Conservation (phyloP, 2,797 vertebrate genomes). For the Coranthus polyacanthus region DNA sequence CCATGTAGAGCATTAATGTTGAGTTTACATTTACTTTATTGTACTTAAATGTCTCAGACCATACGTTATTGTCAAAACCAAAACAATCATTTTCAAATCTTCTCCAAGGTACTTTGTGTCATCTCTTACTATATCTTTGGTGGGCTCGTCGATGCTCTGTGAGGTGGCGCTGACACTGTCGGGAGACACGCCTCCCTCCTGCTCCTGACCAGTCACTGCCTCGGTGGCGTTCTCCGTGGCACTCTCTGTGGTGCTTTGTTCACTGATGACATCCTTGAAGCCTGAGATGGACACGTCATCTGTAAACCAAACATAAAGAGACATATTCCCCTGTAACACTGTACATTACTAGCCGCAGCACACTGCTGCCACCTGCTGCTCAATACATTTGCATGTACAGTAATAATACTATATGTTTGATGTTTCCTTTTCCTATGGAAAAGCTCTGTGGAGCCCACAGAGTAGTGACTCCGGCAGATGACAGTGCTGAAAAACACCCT, state of each 20-base stretch:
- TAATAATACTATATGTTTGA: neutral
- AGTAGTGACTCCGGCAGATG: no score
- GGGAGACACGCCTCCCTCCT: constrained; percentile 89
- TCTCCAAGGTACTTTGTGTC: neutral
- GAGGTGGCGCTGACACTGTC: constrained; percentile 93
- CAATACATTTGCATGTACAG: neutral
- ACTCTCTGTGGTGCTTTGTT: constrained; percentile 86
- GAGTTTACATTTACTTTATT: neutral
- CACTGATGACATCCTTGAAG: constrained; percentile 84
- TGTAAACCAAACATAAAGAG: constrained; percentile 32
- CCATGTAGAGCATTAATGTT: no score
- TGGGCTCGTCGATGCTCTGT: constrained; percentile 91
- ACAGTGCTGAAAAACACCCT: neutral
- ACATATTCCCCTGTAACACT: neutral
- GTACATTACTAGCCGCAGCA: neutral
- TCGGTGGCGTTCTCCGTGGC: constrained; percentile 83
- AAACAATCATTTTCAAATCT: neutral
- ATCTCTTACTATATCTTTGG: constrained; percentile 90
- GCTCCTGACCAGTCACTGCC: constrained; percentile 75
- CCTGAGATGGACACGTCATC: constrained; percentile 89
- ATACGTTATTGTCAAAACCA: neutral
- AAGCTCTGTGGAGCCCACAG: no score
- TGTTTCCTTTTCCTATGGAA: neutral
- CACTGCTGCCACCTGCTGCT: constrained; percentile 76
- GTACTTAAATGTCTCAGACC: neutral